A percentile compares a stretch with the other conserved stretches of the same genome.
Conservation (phyloP, 2,113 vertebrate genomes). For the Amia ocellicauda region DNA sequence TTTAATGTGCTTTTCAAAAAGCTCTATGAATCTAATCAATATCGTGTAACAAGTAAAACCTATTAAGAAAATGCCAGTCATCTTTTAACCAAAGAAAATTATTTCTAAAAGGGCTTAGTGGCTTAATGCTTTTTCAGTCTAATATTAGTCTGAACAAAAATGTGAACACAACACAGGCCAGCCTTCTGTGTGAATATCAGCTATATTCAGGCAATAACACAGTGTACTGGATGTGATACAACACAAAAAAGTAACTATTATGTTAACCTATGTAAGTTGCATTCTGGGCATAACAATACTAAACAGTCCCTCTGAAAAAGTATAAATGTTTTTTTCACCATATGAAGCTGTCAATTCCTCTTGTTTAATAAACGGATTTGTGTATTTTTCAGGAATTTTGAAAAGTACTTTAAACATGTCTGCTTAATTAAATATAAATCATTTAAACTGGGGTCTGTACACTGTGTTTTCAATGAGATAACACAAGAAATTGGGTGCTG, state of each 20-base stretch:
- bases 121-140: background rate
- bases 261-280: no score
- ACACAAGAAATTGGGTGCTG: background rate
- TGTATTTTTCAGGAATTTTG: no score
- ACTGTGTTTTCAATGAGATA: slow-evolving; percentile 1
- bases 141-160: background rate
- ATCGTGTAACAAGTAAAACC: background rate
- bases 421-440: background rate
- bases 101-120: background rate
- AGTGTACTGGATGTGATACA: no score
- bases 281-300: no score
- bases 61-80: slow-evolving; percentile 5
- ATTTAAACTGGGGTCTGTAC: background rate
- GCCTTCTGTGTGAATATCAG: no score
- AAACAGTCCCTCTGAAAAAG: no score
- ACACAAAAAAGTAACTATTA: no score
- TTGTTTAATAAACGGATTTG: no score
- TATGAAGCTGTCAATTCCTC: no score
- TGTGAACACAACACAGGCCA: no score
- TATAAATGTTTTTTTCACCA: no score
- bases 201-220: no score
- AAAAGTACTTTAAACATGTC: background rate
- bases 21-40: slow-evolving; percentile 3
- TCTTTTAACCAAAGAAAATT: slow-evolving; percentile 4
- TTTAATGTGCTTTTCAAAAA: background rate